Conservation (phyloP, 2,888 invertebrate genomes). For the Noctua fimbriata region DNA sequence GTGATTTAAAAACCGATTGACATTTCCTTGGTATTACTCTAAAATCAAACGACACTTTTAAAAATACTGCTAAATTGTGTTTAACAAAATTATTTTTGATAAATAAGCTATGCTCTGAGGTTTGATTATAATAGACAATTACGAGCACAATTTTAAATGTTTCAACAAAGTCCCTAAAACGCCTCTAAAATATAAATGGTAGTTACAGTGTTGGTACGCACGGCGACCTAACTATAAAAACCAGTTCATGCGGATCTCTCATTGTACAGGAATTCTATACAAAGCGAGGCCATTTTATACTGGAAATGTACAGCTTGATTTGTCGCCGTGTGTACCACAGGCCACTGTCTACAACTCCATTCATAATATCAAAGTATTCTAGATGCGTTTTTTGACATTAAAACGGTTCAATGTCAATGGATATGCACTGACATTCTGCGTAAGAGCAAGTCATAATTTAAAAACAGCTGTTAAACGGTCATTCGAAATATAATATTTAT, state of each 20-base stretch:
- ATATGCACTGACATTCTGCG: not conserved
- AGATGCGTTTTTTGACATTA: not conserved
- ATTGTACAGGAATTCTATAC: no score
- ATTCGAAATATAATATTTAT: slow-evolving; percentile 2
- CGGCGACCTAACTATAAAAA: no score
- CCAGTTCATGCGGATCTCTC: no score
- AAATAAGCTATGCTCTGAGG: not conserved
- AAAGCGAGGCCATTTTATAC: no score
- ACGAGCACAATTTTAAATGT: not conserved
- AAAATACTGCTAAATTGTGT: no score
- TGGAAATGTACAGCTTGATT: no score
- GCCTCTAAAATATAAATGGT: not conserved
- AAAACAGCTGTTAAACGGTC: slow-evolving; percentile 13
- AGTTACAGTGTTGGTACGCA: not conserved
- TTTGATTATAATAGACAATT: not conserved
- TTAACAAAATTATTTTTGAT: not conserved
- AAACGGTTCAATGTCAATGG: not conserved
- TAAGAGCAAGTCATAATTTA: slow-evolving; percentile 12
- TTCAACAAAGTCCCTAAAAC: not conserved
- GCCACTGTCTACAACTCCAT: not conserved
- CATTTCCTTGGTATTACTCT: not conserved
- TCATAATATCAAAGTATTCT: not conserved
- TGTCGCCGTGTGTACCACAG: not conserved
- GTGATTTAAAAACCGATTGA: not conserved
- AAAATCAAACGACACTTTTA: not conserved